Conservation (phyloP, 2,113 vertebrate genomes). For the Rhynchomys soricoides region DNA sequence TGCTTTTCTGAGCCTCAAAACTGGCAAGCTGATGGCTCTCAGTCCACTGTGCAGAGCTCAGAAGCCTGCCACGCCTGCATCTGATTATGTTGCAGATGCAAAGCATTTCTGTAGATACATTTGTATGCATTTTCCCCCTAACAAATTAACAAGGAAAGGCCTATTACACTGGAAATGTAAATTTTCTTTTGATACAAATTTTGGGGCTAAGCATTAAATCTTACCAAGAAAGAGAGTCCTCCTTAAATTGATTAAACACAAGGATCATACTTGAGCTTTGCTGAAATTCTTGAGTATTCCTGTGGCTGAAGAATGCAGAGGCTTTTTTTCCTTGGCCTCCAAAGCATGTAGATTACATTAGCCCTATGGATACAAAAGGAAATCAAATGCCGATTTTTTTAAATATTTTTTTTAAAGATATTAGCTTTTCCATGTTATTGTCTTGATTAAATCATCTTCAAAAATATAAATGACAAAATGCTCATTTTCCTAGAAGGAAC, state of each 20-base stretch:
- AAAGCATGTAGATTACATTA: background rate
- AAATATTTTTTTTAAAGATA: background rate
- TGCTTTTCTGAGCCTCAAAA: background rate
- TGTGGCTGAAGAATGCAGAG: conserved; percentile 11
- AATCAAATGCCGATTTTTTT: conserved; percentile 30
- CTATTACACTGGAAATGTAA: background rate
- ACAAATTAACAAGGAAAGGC: conserved; percentile 43
- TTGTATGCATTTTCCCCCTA: background rate
- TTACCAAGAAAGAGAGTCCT: background rate
- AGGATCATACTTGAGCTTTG: conserved; percentile 14
- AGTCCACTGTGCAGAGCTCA: background rate
- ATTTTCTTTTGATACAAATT: conserved; percentile 37
- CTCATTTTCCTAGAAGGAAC: conserved; percentile 17
- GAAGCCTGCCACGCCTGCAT: background rate
- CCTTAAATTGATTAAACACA: conserved; percentile 59
- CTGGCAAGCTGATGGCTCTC: background rate
- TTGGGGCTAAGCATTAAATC: conserved; percentile 15
- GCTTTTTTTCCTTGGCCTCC: conserved; percentile 25
- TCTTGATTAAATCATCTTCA: conserved; percentile 50
- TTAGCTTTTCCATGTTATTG: conserved; percentile 39
- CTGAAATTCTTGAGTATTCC: conserved; percentile 35
- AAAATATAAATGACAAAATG: background rate
- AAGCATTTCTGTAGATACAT: conserved; percentile 27
- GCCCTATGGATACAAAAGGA: conserved; percentile 2
- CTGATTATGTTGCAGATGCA: conserved; percentile 40